phyloP scores from a whole-genome alignment of 2,888 invertebrate genomes.

The Chrysolina americana region DNA sequence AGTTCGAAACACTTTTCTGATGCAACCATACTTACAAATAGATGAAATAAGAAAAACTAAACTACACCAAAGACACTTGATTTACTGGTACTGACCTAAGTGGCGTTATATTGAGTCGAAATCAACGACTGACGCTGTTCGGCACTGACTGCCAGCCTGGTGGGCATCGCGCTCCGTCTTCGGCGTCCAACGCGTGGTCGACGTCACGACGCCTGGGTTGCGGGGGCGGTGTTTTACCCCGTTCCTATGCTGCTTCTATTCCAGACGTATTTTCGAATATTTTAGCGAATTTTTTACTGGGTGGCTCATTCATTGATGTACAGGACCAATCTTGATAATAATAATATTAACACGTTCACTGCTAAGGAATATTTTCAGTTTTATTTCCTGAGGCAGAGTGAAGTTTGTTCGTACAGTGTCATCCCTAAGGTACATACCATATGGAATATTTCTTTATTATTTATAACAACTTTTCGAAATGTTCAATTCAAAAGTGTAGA shows the following conservation, averaged over 20 bases:
- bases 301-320: too few species aligned
- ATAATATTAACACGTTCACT: too few species aligned
- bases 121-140: conserved; percentile 69
- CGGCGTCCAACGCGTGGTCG: conserved; percentile 49
- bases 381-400: too few species aligned
- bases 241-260: conserved; percentile 46
- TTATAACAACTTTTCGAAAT: too few species aligned
- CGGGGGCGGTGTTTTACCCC: conserved; percentile 51
- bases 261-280: conserved; percentile 1
- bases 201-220: conserved; percentile 57
- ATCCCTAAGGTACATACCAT: too few species aligned
- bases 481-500: too few species aligned
- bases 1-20: neutral
- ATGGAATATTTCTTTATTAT: too few species aligned
- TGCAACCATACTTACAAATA: conserved; percentile 47
- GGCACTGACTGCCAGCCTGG: conserved; percentile 67
- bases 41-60: conserved; percentile 23
- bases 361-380: too few species aligned
- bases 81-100: conserved; percentile 65
- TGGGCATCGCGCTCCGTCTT: conserved; percentile 61
- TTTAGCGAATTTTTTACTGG: neutral
- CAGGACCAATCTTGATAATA: too few species aligned
- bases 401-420: too few species aligned
- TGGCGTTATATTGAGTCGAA: conserved; percentile 65
- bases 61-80: conserved; percentile 39